Percentiles rank a stretch among this genome's conserved stretches.
These are phyloP conservation scores for Limnothrissa miodon DNA, from an alignment of 2,113 vertebrate genomes.

Conservation along the genomic window DNA sequence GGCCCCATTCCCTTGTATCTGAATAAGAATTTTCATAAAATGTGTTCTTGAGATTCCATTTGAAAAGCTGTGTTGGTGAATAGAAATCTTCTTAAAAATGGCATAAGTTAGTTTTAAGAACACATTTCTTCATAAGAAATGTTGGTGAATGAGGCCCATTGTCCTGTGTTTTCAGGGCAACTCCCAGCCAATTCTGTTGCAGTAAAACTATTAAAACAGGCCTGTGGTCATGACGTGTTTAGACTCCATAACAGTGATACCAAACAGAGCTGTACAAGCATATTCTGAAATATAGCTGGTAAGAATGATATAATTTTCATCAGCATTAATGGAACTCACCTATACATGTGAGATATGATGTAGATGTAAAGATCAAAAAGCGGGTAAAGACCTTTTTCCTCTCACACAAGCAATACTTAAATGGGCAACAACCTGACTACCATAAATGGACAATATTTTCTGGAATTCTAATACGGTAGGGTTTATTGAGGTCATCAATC, in stretches of 20 bases:
- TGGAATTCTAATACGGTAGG: conserved; percentile 29
- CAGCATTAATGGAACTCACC: not conserved
- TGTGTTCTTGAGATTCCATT: no score
- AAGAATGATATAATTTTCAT: not conserved
- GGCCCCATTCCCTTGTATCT: no score
- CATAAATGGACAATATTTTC: conserved; percentile 26
- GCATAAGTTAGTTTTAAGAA: no score
- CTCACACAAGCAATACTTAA: conserved; percentile 25
- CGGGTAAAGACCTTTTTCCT: conserved; percentile 7
- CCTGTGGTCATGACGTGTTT: not conserved
- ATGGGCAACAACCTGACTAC: conserved; percentile 23
- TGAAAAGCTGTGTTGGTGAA: no score
- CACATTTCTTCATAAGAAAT: no score
- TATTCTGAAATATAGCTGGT: not conserved
- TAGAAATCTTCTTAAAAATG: no score
- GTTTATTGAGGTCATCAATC: conserved; percentile 43
- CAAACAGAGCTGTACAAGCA: not conserved
- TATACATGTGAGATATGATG: not conserved
- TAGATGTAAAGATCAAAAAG: conserved; percentile 31
- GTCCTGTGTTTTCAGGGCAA: not conserved
- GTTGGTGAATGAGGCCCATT: no score
- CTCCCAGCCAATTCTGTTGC: not conserved
- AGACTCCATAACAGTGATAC: not conserved
- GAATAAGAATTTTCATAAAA: no score
- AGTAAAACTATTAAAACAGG: not conserved